Evolutionary conservation across 1,140 invertebrate species (phyloP).

Genomic region (Nebria ingens): DNA sequence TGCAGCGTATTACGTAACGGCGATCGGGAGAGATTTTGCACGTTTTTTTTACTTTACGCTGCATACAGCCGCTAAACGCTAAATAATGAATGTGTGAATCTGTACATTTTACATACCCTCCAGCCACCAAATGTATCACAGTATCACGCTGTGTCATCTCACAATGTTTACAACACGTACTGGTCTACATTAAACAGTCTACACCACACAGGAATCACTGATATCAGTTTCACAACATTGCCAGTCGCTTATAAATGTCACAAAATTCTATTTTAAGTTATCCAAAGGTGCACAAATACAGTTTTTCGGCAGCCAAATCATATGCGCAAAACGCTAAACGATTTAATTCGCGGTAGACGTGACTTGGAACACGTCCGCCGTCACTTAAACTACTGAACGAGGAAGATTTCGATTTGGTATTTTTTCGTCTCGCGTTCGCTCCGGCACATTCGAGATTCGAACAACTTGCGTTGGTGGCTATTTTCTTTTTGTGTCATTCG

Average conservation of each 20-base stretch:
- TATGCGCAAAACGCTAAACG: too few relatives aligned
- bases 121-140: slow-evolving; percentile 74
- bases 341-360: too few relatives aligned
- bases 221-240: neutral
- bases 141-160: slow-evolving; percentile 66
- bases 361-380: neutral
- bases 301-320: too few relatives aligned
- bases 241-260: neutral
- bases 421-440: neutral
- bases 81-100: slow-evolving; percentile 15
- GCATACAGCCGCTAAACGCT: slow-evolving; percentile 16
- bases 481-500: neutral
- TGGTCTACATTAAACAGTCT: too few relatives aligned
- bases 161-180: neutral
- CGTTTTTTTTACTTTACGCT: slow-evolving; percentile 3
- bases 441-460: neutral
- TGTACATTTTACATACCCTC: slow-evolving; percentile 61
- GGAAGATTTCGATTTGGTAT: neutral
- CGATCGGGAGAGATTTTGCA: slow-evolving; percentile 10
- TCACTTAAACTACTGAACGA: neutral
- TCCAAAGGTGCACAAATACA: too few relatives aligned
- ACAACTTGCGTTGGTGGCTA: too few relatives aligned
- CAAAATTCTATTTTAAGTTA: neutral
- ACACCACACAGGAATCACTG: neutral
- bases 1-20: slow-evolving; percentile 5